Evolutionary conservation across 2,113 vertebrate genomes (phyloP).

Genomic region (Engraulis encrasicolus): DNA sequence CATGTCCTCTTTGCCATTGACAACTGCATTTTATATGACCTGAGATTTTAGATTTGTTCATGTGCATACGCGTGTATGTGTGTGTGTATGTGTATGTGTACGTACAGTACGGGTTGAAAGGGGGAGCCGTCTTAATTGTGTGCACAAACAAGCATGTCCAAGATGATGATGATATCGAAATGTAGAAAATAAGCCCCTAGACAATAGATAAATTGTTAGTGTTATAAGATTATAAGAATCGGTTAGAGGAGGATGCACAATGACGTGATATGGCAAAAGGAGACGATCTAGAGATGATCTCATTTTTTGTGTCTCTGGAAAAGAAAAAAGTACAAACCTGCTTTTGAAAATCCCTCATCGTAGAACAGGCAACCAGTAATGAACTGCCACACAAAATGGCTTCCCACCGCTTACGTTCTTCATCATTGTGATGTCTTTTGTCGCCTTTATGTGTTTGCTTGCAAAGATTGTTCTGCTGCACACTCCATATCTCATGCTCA

Average conservation of each 20-base stretch:
- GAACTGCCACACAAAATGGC: conserved; percentile 20
- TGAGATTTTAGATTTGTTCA: conserved; percentile 47
- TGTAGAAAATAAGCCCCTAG: neutral
- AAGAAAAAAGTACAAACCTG: neutral
- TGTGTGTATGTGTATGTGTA: conserved; percentile 41
- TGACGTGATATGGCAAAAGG: neutral
- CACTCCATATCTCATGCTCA: neutral
- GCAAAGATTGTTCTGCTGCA: neutral
- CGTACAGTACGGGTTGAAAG: too few species aligned
- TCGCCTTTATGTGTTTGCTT: neutral
- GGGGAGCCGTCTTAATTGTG: neutral
- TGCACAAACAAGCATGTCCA: conserved; percentile 5
- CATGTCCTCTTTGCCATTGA: neutral
- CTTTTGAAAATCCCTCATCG: neutral
- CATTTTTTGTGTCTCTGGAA: neutral
- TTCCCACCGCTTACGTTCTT: neutral
- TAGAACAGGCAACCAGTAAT: conserved; percentile 7
- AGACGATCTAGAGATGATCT: neutral
- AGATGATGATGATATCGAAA: neutral
- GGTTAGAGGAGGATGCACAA: neutral
- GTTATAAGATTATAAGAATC: neutral
- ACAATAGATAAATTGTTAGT: neutral
- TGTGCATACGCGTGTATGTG: conserved; percentile 50
- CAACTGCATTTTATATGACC: conserved; percentile 27
- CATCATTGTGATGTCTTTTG: neutral